Conservation (phyloP, 2,888 invertebrate species). For the Anthrax anthrax region DNA sequence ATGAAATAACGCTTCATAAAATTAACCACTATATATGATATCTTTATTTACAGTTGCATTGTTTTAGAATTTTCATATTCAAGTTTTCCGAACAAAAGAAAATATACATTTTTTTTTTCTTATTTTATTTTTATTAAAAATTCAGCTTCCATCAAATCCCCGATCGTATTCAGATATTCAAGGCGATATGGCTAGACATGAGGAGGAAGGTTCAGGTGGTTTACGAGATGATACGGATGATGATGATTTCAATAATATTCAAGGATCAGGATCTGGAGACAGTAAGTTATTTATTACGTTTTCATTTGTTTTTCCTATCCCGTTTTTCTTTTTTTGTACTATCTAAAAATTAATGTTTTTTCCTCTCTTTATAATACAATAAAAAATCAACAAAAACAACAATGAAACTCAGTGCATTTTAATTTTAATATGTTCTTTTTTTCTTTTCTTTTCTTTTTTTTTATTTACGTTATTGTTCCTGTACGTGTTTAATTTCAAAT, state of each 20-base stretch:
- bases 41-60: too few species aligned
- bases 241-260: constrained; percentile 25
- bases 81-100: too few species aligned
- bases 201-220: constrained; percentile 29
- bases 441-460: neutral
- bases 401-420: neutral
- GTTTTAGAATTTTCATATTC: too few species aligned
- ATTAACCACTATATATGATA: too few species aligned
- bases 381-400: neutral
- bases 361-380: neutral
- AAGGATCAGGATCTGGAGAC: constrained; percentile 31
- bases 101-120: too few species aligned
- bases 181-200: constrained; percentile 32
- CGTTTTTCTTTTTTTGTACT: neutral
- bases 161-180: constrained; percentile 30
- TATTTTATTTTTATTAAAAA: neutral
- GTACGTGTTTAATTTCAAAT: too few species aligned
- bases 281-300: constrained; percentile 14
- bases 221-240: constrained; percentile 25
- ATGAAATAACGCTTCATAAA: too few species aligned
- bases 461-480: neutral
- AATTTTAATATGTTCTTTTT: neutral
- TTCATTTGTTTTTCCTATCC: neutral
- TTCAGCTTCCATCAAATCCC: constrained; percentile 23
- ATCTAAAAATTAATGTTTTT: neutral